Percentiles rank a stretch among this genome's conserved stretches.
These are phyloP conservation scores for Neria commutata DNA, from an alignment of 2,888 invertebrate genomes.

Conservation along the genomic window DNA sequence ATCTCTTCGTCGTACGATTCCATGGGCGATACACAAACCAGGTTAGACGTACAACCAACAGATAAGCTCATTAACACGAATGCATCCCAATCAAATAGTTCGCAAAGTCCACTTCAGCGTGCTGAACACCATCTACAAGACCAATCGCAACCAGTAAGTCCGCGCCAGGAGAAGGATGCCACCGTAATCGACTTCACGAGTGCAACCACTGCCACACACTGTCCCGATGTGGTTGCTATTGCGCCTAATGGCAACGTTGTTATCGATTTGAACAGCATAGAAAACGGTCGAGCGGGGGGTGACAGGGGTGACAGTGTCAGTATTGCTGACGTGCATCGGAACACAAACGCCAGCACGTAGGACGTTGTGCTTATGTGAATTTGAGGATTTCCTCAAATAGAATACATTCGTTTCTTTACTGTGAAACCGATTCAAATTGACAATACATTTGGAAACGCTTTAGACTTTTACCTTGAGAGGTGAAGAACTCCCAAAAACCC, in stretches of 20 bases:
- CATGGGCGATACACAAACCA: slow-evolving; percentile 78
- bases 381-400: too few relatives aligned
- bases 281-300: neutral
- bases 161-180: neutral
- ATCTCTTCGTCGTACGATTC: slow-evolving; percentile 84
- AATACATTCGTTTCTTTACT: too few relatives aligned
- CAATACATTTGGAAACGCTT: too few relatives aligned
- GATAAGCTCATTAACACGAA: slow-evolving; percentile 57
- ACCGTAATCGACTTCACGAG: neutral
- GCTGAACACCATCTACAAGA: slow-evolving; percentile 30
- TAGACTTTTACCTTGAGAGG: too few relatives aligned
- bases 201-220: slow-evolving; percentile 15
- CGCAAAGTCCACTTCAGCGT: slow-evolving; percentile 32
- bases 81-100: slow-evolving; percentile 43
- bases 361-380: too few relatives aligned
- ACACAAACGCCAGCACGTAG: neutral
- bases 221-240: slow-evolving; percentile 24
- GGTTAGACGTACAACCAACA: slow-evolving; percentile 53
- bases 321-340: too few relatives aligned
- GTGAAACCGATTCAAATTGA: too few relatives aligned
- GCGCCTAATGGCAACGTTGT: slow-evolving; percentile 38
- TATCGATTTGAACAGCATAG: slow-evolving; percentile 34
- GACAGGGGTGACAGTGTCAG: slow-evolving; percentile 9
- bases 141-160: slow-evolving; percentile 21
- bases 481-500: too few relatives aligned